Conservation (phyloP, 2,888 invertebrate genomes). For the Ischnus inquisitorius region DNA sequence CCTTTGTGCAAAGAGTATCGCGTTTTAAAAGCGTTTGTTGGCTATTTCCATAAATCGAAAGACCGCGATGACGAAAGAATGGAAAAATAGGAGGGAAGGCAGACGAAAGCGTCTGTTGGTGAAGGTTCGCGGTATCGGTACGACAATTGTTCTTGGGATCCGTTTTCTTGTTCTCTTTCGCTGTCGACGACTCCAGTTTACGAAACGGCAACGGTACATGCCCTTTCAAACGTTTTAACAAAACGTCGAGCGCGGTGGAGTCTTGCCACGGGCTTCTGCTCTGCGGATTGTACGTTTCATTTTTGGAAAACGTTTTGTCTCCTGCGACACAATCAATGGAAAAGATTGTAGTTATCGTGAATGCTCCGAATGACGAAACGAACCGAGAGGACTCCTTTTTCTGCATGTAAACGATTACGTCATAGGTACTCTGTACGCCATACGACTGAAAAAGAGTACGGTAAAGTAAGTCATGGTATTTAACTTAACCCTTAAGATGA, state of each 20-base stretch:
- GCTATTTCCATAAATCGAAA: conserved; percentile 12
- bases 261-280: not conserved
- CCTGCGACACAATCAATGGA: not conserved
- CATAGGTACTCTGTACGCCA: not conserved
- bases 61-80: not conserved
- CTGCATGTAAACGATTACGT: not conserved
- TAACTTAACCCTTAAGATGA: too few species aligned
- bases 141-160: conserved; percentile 1
- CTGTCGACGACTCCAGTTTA: not conserved
- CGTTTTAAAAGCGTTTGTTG: not conserved
- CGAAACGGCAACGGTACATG: not conserved
- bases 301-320: not conserved
- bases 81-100: conserved; percentile 1
- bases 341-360: not conserved
- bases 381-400: not conserved
- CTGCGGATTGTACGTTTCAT: not conserved
- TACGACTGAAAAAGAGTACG: not conserved
- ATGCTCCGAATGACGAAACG: not conserved
- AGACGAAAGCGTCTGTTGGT: conserved; percentile 2
- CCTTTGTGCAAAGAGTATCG: not conserved
- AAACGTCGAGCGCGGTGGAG: not conserved
- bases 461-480: not conserved
- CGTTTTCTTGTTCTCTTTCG: not conserved
- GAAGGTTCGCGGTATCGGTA: conserved; percentile 10
- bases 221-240: not conserved